Evolutionary conservation across 2,797 vertebrate genomes (phyloP).

Genomic region (Enteromius mattozi): DNA sequence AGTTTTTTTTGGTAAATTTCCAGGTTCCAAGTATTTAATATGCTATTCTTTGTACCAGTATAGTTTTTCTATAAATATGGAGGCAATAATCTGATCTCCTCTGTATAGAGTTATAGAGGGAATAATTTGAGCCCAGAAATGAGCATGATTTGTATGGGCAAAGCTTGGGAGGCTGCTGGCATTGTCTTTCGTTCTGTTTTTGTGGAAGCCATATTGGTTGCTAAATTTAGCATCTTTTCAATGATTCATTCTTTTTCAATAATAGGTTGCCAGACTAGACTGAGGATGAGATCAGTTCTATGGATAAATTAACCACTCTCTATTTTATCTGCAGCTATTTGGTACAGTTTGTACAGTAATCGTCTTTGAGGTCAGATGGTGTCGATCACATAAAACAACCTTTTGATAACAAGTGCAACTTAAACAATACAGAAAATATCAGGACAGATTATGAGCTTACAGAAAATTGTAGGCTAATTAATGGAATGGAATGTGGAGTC

Average conservation of each 20-base stretch:
- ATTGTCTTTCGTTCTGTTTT: conserved; percentile 26
- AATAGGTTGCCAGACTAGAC: conserved; percentile 42
- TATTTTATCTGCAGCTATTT: conserved; percentile 6
- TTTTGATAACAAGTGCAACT: not conserved
- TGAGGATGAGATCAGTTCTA: conserved; percentile 22
- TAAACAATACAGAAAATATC: not conserved
- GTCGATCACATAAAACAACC: not conserved
- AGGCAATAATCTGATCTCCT: not conserved
- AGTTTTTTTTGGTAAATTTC: not conserved
- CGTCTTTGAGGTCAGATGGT: not conserved
- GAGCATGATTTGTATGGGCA: not conserved
- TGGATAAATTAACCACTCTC: not conserved
- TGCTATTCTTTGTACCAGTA: not conserved
- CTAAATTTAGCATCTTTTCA: conserved; percentile 46
- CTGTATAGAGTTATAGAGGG: not conserved
- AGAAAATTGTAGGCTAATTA: not conserved
- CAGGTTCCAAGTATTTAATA: not conserved
- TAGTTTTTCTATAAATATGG: not conserved
- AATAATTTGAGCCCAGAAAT: conserved; percentile 9
- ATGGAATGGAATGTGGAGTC: not conserved
- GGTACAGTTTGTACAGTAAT: conserved; percentile 14
- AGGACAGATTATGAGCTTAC: not conserved
- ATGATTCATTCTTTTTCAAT: conserved; percentile 42
- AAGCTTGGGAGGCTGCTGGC: conserved; percentile 16
- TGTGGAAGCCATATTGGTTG: conserved; percentile 22